Evolutionary conservation across 2,888 invertebrate species (phyloP).

Genomic region (Augiades crinisus): DNA sequence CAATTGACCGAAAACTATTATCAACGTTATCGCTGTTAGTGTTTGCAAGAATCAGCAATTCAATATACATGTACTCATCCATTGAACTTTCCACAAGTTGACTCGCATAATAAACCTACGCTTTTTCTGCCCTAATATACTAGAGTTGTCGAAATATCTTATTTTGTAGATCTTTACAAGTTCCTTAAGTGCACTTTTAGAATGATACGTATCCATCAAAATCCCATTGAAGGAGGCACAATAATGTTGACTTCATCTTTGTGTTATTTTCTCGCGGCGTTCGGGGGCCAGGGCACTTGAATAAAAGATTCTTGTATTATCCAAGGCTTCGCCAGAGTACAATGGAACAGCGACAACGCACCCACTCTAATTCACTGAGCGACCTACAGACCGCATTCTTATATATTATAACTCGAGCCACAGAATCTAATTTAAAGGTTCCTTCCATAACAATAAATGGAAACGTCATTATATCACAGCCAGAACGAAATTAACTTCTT

Average conservation of each 20-base stretch:
- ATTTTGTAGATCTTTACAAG: no score
- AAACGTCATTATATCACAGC: slow-evolving; percentile 6
- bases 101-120: no score
- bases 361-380: slow-evolving; percentile 64
- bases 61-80: background rate
- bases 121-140: background rate
- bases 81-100: no score
- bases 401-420: slow-evolving; percentile 47
- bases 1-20: slow-evolving; percentile 65
- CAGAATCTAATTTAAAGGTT: slow-evolving; percentile 53
- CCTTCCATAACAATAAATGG: slow-evolving; percentile 18
- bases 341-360: slow-evolving; percentile 69
- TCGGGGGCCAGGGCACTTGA: slow-evolving; percentile 70
- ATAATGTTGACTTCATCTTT: slow-evolving; percentile 71
- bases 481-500: background rate
- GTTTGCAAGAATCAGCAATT: slow-evolving; percentile 30
- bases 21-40: slow-evolving; percentile 53
- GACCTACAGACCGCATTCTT: slow-evolving; percentile 60
- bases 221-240: slow-evolving; percentile 69
- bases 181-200: slow-evolving; percentile 43
- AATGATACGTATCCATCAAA: slow-evolving; percentile 59
- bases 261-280: slow-evolving; percentile 70
- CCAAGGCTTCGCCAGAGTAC: slow-evolving; percentile 56
- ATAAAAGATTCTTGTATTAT: slow-evolving; percentile 79
- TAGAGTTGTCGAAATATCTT: slow-evolving; percentile 9